A percentile compares a stretch with the other conserved stretches of the same genome.
Evolutionary conservation across 1,140 invertebrate species (phyloP).

Genomic region (Arctopsyche grandis): DNA sequence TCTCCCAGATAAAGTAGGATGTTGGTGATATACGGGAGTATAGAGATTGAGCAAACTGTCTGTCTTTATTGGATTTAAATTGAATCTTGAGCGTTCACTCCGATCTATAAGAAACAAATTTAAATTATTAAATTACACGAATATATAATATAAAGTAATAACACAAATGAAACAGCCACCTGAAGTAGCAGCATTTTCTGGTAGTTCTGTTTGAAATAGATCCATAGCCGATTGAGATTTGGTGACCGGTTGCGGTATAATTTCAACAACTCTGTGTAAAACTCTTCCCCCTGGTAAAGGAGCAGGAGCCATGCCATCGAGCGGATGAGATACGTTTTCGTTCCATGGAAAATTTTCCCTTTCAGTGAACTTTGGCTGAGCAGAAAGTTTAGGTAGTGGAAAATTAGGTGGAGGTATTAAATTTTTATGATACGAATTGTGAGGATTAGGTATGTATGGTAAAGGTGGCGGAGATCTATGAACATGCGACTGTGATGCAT

Average conservation of each 20-base stretch:
- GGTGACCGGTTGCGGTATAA: conserved; percentile 38
- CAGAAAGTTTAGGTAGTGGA: not conserved
- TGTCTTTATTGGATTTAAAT: conserved; percentile 40
- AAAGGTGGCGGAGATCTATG: conserved; percentile 47
- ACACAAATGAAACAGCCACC: not conserved
- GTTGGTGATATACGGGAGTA: conserved; percentile 48
- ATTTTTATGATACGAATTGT: conserved; percentile 32
- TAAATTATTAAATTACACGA: conserved; percentile 13
- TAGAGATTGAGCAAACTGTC: conserved; percentile 47
- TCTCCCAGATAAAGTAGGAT: conserved; percentile 39
- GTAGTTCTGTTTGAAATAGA: conserved; percentile 47
- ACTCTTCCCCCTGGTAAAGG: conserved; percentile 18
- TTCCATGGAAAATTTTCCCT: conserved; percentile 43
- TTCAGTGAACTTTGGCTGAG: conserved; percentile 29
- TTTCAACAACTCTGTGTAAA: conserved; percentile 41
- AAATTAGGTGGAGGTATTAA: not conserved
- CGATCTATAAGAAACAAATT: conserved; percentile 6
- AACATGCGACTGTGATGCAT: not conserved
- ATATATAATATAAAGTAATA: not conserved
- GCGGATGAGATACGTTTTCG: conserved; percentile 31
- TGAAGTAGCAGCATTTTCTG: conserved; percentile 39
- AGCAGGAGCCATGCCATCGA: conserved; percentile 28
- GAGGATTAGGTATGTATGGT: conserved; percentile 37
- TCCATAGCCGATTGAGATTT: conserved; percentile 37
- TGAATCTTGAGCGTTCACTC: conserved; percentile 38